phyloP scores from a whole-genome alignment of 1,140 invertebrate genomes.

The Leptinotarsa texana region DNA sequence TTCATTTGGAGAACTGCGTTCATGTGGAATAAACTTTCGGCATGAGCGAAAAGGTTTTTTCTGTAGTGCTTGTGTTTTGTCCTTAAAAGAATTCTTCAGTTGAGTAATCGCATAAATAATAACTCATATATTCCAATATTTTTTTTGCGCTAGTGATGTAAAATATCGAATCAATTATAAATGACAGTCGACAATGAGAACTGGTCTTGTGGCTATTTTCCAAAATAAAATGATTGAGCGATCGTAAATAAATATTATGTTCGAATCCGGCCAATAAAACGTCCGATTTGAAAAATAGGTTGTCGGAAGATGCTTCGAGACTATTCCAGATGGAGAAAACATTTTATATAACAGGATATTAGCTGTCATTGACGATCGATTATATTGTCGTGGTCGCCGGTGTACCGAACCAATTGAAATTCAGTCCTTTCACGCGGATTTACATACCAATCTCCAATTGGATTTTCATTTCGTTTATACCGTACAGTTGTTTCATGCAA shows the following conservation, averaged over 20 bases:
- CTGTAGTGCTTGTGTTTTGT: too few species aligned
- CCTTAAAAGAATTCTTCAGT: too few species aligned
- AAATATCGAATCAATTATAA: neutral
- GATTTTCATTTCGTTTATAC: slow-evolving; percentile 6
- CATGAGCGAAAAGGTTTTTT: too few species aligned
- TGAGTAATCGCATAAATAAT: too few species aligned
- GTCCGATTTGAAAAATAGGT: slow-evolving; percentile 13
- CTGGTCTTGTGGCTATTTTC: neutral
- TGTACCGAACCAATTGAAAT: neutral
- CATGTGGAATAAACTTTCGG: too few species aligned
- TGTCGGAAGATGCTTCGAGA: slow-evolving; percentile 4
- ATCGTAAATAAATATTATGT: neutral
- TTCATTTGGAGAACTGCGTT: too few species aligned
- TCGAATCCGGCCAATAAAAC: neutral
- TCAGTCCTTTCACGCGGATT: neutral
- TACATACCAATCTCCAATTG: slow-evolving; percentile 5
- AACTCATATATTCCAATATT: too few species aligned
- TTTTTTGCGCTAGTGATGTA: neutral
- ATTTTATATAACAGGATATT: slow-evolving; percentile 15
- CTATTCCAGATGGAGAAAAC: slow-evolving; percentile 1
- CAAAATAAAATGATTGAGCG: neutral
- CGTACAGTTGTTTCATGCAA: neutral
- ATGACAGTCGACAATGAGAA: neutral
- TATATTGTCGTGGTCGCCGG: neutral
- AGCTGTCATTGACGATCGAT: slow-evolving; percentile 16